Conservation (phyloP, 2,797 vertebrate species). For the Cynopterus sphinx region DNA sequence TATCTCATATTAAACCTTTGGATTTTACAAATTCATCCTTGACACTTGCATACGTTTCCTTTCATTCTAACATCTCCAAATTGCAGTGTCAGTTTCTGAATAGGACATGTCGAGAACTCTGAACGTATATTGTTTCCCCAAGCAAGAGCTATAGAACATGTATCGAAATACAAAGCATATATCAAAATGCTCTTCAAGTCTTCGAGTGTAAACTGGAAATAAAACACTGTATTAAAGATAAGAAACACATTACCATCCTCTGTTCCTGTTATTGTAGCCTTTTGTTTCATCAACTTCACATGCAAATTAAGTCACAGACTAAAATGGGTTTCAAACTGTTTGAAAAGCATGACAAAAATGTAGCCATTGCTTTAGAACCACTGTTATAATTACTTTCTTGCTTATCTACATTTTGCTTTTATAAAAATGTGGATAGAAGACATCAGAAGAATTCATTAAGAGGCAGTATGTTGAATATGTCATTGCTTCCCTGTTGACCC, state of each 20-base stretch:
- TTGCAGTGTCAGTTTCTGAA: neutral
- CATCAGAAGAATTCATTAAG: conserved; percentile 21
- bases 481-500: neutral
- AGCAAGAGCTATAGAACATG: neutral
- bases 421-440: conserved; percentile 51
- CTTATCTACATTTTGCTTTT: conserved; percentile 32
- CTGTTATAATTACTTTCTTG: conserved; percentile 38
- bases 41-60: neutral
- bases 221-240: conserved; percentile 23
- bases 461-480: neutral
- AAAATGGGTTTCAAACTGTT: conserved; percentile 25
- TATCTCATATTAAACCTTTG: neutral
- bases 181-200: neutral
- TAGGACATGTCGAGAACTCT: neutral
- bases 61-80: neutral
- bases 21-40: neutral
- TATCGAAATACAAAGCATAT: neutral
- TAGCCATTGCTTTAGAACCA: neutral
- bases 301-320: conserved; percentile 43
- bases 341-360: conserved; percentile 1
- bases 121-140: neutral
- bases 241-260: neutral
- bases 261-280: conserved; percentile 26
- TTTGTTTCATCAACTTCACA: conserved; percentile 43
- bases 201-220: neutral